These are phyloP conservation scores for Cliona cf. orientalis DNA, from an alignment of 37 sponge, comb jelly and placozoan species.

Conservation along the genomic window DNA sequence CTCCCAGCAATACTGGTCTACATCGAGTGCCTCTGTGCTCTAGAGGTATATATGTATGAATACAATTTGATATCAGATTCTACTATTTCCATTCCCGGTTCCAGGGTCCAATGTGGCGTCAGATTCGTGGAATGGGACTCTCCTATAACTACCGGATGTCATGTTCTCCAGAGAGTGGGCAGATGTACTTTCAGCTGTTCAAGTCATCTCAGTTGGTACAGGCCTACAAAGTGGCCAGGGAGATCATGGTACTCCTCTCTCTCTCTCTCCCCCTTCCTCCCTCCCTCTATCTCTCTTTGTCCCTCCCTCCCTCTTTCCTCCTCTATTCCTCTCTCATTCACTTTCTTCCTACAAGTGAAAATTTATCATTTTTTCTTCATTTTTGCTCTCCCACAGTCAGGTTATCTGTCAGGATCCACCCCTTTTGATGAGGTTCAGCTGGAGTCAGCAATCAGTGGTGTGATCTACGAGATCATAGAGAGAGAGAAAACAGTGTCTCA, in stretches of 20 bases:
- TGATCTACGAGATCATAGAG: slow-evolving; percentile 65
- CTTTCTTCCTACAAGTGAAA: neutral
- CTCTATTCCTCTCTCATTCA: neutral
- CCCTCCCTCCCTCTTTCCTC: neutral
- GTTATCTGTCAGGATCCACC: slow-evolving; percentile 48
- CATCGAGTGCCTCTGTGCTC: slow-evolving; percentile 79
- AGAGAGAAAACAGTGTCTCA: slow-evolving; percentile 61
- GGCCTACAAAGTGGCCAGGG: slow-evolving; percentile 81
- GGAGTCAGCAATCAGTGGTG: slow-evolving; percentile 81
- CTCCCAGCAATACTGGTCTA: slow-evolving; percentile 80
- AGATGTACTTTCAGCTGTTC: slow-evolving; percentile 69
- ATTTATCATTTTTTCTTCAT: neutral
- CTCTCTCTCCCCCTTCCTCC: neutral
- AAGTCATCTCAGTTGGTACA: slow-evolving; percentile 78
- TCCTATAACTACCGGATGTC: slow-evolving; percentile 87
- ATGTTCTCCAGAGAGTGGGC: slow-evolving; percentile 61
- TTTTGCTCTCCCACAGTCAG: slow-evolving; percentile 27
- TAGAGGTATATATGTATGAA: slow-evolving; percentile 63
- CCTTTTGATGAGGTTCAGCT: slow-evolving; percentile 64
- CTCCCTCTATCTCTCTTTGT: neutral
- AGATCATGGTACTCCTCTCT: slow-evolving; percentile 64
- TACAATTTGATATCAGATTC: neutral
- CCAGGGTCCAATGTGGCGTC: slow-evolving; percentile 97
- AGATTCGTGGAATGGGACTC: slow-evolving; percentile 93
- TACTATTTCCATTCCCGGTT: slow-evolving; percentile 1